Evolutionary conservation across 2,113 vertebrate species (phyloP).

Genomic region (Glaucidium brasilianum): DNA sequence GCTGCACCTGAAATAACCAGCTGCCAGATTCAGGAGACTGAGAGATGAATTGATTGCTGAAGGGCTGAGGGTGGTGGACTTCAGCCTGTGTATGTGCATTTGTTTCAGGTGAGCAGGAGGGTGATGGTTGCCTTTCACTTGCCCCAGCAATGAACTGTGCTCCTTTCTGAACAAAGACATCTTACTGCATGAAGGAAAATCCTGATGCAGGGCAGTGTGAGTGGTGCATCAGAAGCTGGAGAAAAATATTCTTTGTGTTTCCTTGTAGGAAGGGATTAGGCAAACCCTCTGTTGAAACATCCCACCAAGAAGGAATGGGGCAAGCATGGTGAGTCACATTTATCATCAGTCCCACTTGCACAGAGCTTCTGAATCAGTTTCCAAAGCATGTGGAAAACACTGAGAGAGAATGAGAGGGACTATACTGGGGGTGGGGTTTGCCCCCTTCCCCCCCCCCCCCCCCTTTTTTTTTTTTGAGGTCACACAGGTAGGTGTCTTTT

Average conservation of each 20-base stretch:
- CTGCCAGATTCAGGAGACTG: background rate
- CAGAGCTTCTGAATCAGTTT: background rate
- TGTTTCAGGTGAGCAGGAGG: background rate
- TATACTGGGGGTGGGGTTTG: background rate
- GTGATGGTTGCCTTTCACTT: background rate
- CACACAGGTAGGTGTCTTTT: too few species aligned
- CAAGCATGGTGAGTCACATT: background rate
- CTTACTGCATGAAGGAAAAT: background rate
- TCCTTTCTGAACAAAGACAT: background rate
- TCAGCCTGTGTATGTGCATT: rapidly evolving
- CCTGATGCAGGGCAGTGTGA: background rate
- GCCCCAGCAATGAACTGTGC: background rate
- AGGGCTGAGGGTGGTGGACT: background rate
- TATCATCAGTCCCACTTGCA: background rate
- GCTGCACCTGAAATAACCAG: background rate
- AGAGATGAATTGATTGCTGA: background rate
- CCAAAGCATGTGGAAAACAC: background rate
- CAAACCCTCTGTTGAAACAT: background rate
- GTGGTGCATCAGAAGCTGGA: background rate
- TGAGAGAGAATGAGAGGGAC: background rate
- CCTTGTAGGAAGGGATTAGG: background rate
- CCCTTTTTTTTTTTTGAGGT: background rate
- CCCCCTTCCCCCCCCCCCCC: rapidly evolving
- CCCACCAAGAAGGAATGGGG: background rate
- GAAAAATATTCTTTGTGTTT: background rate